These are phyloP conservation scores for Diaphora mendica DNA, from an alignment of 2,888 invertebrate species.

Conservation along the genomic window DNA sequence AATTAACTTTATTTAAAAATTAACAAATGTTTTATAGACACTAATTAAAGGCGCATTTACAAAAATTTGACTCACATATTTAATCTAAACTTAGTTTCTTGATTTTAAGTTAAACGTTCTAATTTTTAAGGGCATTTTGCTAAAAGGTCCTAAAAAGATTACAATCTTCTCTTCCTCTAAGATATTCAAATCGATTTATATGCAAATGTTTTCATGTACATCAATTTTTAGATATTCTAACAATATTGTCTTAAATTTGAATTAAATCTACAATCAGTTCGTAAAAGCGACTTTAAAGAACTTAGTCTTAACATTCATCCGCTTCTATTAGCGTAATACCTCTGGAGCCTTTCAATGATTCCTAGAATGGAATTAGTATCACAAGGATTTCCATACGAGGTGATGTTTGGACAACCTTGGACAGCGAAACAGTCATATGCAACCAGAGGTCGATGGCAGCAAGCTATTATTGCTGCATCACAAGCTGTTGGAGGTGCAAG, in stretches of 20 bases:
- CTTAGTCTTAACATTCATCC: neutral
- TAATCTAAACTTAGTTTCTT: neutral
- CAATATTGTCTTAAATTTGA: neutral
- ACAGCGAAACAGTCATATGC: constrained; percentile 68
- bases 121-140: neutral
- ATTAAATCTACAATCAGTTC: neutral
- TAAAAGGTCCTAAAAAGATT: neutral
- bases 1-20: neutral
- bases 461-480: constrained; percentile 71
- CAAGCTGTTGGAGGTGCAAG: constrained; percentile 58
- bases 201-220: neutral
- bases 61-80: neutral
- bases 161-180: neutral
- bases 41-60: neutral
- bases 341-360: constrained; percentile 67
- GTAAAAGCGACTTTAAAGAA: neutral
- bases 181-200: neutral
- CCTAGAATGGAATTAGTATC: constrained; percentile 59
- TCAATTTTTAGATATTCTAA: neutral
- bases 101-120: neutral
- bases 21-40: neutral
- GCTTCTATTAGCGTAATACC: constrained; percentile 57
- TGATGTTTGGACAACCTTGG: constrained; percentile 79
- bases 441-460: constrained; percentile 68
- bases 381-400: constrained; percentile 70